A percentile compares a stretch with the other conserved stretches of the same genome.
Evolutionary conservation across 1,140 invertebrate species (phyloP).

Genomic region (Meloidogyne chitwoodi): DNA sequence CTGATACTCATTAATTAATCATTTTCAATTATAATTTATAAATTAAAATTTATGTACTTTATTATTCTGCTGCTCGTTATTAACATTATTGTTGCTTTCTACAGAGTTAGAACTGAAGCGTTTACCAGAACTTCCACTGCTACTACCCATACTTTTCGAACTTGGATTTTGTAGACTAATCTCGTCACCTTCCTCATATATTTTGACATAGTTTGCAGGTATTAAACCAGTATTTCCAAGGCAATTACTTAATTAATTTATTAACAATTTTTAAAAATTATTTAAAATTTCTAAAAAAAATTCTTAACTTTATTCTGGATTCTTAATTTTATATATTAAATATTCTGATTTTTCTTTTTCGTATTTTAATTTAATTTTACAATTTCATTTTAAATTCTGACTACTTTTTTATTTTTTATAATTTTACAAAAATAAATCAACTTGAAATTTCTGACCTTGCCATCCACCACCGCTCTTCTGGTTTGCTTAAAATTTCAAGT

Average conservation of each 20-base stretch:
- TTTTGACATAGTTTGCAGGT: slow-evolving; percentile 83
- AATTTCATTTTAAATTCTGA: too few species aligned
- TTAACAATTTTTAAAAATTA: not conserved
- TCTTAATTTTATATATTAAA: too few species aligned
- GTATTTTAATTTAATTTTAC: too few species aligned
- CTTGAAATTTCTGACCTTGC: slow-evolving; percentile 63
- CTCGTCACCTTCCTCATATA: slow-evolving; percentile 33
- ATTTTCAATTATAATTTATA: too few species aligned
- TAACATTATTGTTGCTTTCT: not conserved
- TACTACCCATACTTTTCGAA: slow-evolving; percentile 24
- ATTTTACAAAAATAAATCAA: too few species aligned
- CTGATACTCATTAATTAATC: not conserved
- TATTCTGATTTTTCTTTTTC: too few species aligned
- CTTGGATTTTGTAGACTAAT: slow-evolving; percentile 23
- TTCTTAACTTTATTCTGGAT: too few species aligned
- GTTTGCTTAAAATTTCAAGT: slow-evolving; percentile 83
- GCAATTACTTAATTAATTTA: slow-evolving; percentile 68
- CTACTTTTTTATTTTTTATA: too few species aligned
- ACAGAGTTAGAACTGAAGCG: slow-evolving; percentile 39
- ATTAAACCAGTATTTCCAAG: slow-evolving; percentile 82
- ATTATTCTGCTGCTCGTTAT: not conserved
- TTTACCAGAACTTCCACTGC: slow-evolving; percentile 14
- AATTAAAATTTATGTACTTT: not conserved
- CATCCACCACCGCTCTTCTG: slow-evolving; percentile 96
- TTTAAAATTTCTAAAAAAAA: too few species aligned